Evolutionary conservation across 2,113 vertebrate species (phyloP).

Genomic region (Alosa alosa): DNA sequence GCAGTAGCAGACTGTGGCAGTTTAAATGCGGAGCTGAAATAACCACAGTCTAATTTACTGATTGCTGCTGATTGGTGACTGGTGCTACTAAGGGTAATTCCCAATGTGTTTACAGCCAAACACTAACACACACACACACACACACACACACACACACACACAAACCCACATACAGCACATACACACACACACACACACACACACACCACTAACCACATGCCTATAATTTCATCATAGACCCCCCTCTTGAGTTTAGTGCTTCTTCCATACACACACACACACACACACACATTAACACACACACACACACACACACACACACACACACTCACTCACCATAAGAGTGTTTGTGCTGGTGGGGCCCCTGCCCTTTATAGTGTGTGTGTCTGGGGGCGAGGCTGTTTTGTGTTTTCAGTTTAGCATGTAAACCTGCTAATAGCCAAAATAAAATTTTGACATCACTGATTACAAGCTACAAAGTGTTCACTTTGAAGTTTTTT

Average conservation of each 20-base stretch:
- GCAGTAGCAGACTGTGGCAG: not conserved
- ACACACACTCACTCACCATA: not conserved
- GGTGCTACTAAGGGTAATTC: not conserved
- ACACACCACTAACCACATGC: not conserved
- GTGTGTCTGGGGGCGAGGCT: not conserved
- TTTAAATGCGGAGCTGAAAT: not conserved
- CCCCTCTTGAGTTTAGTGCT: not conserved
- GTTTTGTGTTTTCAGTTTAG: not conserved
- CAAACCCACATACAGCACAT: not conserved
- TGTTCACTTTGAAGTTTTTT: constrained; percentile 40
- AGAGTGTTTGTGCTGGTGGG: not conserved
- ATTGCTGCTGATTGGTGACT: not conserved
- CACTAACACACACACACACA: not conserved
- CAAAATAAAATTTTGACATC: constrained; percentile 38
- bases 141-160: not conserved
- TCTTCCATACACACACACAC: not conserved
- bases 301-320: too few relatives aligned
- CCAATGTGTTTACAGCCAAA: not conserved
- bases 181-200: constrained; percentile 5
- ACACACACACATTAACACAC: too few relatives aligned
- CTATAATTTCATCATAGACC: not conserved
- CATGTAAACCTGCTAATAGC: constrained; percentile 29
- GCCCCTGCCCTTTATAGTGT: constrained; percentile 4
- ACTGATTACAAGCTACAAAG: constrained; percentile 32
- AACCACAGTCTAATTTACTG: not conserved